Evolutionary conservation across 2,797 vertebrate genomes (phyloP).

Genomic region (Lates japonicus): DNA sequence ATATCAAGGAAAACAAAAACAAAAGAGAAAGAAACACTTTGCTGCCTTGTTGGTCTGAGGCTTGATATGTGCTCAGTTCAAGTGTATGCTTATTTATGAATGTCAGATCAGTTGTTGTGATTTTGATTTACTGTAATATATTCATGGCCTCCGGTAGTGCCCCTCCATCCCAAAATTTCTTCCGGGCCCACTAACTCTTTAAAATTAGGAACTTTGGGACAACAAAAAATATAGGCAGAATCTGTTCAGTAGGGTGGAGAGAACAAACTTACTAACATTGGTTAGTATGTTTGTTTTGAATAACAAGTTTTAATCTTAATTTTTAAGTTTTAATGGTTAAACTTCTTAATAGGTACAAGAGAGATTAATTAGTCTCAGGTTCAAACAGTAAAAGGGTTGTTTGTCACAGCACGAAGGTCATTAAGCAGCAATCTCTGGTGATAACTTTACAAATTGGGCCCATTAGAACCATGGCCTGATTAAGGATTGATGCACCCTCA

Average conservation of each 20-base stretch:
- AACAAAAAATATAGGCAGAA: no score
- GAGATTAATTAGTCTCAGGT: slow-evolving; percentile 12
- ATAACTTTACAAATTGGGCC: neutral
- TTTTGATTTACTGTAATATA: no score
- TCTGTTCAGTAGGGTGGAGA: neutral
- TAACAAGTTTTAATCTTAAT: neutral
- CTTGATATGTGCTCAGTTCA: no score
- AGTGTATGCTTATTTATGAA: no score
- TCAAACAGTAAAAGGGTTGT: neutral
- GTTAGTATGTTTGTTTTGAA: neutral
- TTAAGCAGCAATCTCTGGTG: neutral
- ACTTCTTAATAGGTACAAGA: neutral
- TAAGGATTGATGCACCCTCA: neutral
- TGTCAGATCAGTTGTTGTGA: no score
- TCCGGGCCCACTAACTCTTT: no score
- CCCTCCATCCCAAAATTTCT: no score
- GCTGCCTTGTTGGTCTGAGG: no score
- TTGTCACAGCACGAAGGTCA: neutral
- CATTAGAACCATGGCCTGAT: neutral
- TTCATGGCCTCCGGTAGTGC: no score
- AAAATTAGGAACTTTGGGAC: no score
- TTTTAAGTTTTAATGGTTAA: neutral
- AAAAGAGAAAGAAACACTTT: no score
- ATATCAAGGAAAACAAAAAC: no score
- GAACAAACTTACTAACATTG: neutral